Conservation (phyloP, 2,797 vertebrate genomes). For the Salarias fasciatus region DNA sequence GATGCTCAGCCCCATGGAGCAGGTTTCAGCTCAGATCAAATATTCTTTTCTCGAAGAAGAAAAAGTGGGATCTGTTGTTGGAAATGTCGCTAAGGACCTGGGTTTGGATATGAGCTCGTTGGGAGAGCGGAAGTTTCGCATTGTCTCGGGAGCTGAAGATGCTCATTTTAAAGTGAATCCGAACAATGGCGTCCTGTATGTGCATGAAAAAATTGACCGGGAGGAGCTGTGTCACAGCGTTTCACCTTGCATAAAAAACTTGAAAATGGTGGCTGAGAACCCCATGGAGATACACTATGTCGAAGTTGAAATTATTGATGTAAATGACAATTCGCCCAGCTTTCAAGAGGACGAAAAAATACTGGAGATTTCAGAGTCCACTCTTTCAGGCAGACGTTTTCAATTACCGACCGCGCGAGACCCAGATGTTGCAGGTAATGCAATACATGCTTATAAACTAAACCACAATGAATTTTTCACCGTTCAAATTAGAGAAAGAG, state of each 20-base stretch:
- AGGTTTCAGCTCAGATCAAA: slow-evolving; percentile 65
- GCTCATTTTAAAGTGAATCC: slow-evolving; percentile 61
- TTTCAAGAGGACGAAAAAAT: slow-evolving; percentile 75
- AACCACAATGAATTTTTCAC: slow-evolving; percentile 70
- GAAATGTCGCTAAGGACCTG: slow-evolving; percentile 82
- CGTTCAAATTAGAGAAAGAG: slow-evolving; percentile 67
- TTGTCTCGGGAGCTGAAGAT: slow-evolving; percentile 53
- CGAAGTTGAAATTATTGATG: slow-evolving; percentile 78
- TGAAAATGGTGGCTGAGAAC: slow-evolving; percentile 83
- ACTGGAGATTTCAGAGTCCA: slow-evolving; percentile 78
- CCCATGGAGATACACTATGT: slow-evolving; percentile 83
- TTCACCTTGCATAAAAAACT: slow-evolving; percentile 71
- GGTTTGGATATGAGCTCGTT: slow-evolving; percentile 71
- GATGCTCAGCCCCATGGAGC: slow-evolving; percentile 33
- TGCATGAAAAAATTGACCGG: slow-evolving; percentile 56
- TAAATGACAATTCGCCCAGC: slow-evolving; percentile 81
- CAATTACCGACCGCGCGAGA: slow-evolving; percentile 78
- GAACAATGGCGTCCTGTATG: slow-evolving; percentile 61
- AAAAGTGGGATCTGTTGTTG: slow-evolving; percentile 78
- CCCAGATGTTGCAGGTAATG: slow-evolving; percentile 73
- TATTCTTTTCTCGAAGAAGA: slow-evolving; percentile 80
- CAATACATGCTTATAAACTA: slow-evolving; percentile 78
- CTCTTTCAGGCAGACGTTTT: slow-evolving; percentile 68
- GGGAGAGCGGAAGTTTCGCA: slow-evolving; percentile 74
- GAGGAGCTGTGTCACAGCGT: slow-evolving; percentile 73